A percentile compares a stretch with the other conserved stretches of the same genome.
phyloP scores from a whole-genome alignment of 2,797 vertebrate species.

The Chaetophractus vellerosus region DNA sequence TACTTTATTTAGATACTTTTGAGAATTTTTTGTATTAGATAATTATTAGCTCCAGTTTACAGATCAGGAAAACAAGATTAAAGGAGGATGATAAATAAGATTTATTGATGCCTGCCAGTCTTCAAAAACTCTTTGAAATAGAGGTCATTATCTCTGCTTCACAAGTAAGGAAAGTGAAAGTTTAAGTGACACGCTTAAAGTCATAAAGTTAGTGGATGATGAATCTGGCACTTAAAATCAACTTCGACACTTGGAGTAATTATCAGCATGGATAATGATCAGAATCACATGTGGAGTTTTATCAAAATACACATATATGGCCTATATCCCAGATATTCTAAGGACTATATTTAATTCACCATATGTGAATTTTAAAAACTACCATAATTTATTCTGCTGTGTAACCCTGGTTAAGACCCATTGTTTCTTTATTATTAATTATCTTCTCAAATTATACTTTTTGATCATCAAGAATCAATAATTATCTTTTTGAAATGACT shows the following conservation, averaged over 20 bases:
- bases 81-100: neutral
- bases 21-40: neutral
- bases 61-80: conserved; percentile 6
- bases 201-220: neutral
- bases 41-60: conserved; percentile 16
- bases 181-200: neutral
- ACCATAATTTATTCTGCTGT: neutral
- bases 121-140: conserved; percentile 22
- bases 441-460: neutral
- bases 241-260: neutral
- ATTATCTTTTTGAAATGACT: neutral
- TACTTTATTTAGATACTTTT: conserved; percentile 8
- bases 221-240: neutral
- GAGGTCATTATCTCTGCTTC: neutral
- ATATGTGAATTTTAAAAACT: neutral
- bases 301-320: neutral
- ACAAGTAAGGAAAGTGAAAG: neutral
- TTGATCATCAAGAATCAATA: neutral
- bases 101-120: neutral
- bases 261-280: conserved; percentile 18
- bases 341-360: neutral
- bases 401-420: neutral
- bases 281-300: neutral
- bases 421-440: neutral
- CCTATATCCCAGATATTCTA: neutral